These are phyloP conservation scores for Conus canariensis DNA, from an alignment of 2,888 invertebrate species.

Conservation along the genomic window DNA sequence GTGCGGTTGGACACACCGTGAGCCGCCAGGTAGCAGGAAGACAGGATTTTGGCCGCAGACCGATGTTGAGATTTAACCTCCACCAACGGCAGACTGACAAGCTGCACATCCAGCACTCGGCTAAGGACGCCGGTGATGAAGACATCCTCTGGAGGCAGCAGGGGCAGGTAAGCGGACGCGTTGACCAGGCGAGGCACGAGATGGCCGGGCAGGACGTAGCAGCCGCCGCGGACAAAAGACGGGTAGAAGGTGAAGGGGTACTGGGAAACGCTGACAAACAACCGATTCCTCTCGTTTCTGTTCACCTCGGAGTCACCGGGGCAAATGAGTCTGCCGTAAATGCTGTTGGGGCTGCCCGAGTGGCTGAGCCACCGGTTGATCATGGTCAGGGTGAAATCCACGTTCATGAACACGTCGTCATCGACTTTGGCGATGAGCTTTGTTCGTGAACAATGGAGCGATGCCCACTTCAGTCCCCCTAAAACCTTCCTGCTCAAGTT, in stretches of 20 bases:
- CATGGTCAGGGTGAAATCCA: conserved; percentile 46
- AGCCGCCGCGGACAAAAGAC: conserved; percentile 57
- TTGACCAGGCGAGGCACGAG: conserved; percentile 55
- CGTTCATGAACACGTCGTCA: conserved; percentile 25
- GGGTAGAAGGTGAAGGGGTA: conserved; percentile 59
- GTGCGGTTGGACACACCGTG: neutral
- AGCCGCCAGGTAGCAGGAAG: neutral
- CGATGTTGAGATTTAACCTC: neutral
- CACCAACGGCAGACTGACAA: neutral
- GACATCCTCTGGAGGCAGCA: conserved; percentile 65
- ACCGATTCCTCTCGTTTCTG: conserved; percentile 56
- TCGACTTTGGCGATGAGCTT: conserved; percentile 24
- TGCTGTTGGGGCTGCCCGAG: neutral
- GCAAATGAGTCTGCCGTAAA: neutral
- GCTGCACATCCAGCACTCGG: conserved; percentile 16
- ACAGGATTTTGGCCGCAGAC: neutral
- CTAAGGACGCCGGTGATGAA: conserved; percentile 64
- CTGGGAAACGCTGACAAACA: conserved; percentile 35
- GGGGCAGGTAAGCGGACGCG: conserved; percentile 59
- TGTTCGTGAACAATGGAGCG: neutral
- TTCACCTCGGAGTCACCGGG: conserved; percentile 37
- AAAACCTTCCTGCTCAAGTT: conserved; percentile 25
- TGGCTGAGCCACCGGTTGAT: neutral
- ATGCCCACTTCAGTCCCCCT: conserved; percentile 20
- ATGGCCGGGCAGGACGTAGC: conserved; percentile 60